A percentile compares a stretch with the other conserved stretches of the same genome.
phyloP scores from a whole-genome alignment of 2,888 invertebrate genomes.

The Calephelis perditalis region DNA sequence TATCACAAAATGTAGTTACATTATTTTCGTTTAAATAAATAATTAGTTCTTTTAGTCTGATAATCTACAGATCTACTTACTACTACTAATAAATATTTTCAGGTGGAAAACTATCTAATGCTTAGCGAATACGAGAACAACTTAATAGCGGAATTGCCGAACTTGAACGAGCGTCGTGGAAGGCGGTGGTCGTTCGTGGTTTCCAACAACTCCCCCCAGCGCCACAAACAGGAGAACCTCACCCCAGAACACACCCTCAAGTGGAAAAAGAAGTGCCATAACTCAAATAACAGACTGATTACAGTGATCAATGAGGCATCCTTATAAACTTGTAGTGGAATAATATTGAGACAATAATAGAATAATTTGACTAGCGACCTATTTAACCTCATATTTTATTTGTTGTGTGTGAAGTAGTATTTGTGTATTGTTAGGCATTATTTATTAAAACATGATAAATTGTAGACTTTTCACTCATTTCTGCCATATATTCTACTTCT shows the following conservation, averaged over 20 bases:
- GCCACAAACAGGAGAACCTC: constrained; percentile 45
- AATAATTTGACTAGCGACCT: constrained; percentile 54
- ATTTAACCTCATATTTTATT: constrained; percentile 78
- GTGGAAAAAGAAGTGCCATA: constrained; percentile 74
- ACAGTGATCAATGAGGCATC: constrained; percentile 88
- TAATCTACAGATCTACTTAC: constrained; percentile 5
- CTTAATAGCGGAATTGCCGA: constrained; percentile 87
- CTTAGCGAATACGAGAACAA: constrained; percentile 92
- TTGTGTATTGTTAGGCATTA: constrained; percentile 70
- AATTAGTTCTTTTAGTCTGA: too few relatives aligned
- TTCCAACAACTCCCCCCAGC: constrained; percentile 50
- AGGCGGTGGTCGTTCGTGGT: constrained; percentile 85
- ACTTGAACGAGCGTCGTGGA: constrained; percentile 83
- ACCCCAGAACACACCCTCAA: constrained; percentile 54
- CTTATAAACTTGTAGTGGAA: constrained; percentile 66
- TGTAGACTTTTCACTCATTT: too few relatives aligned
- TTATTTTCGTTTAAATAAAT: too few relatives aligned
- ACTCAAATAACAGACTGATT: constrained; percentile 81
- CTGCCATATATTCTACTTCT: constrained; percentile 30
- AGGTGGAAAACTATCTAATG: constrained; percentile 91
- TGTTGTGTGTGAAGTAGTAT: constrained; percentile 67
- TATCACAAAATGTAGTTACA: too few relatives aligned
- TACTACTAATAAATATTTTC: constrained; percentile 32
- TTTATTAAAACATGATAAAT: constrained; percentile 65
- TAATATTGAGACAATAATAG: constrained; percentile 64